phyloP scores from a whole-genome alignment of 2,888 invertebrate genomes.

The Eubasilissa splendida region DNA sequence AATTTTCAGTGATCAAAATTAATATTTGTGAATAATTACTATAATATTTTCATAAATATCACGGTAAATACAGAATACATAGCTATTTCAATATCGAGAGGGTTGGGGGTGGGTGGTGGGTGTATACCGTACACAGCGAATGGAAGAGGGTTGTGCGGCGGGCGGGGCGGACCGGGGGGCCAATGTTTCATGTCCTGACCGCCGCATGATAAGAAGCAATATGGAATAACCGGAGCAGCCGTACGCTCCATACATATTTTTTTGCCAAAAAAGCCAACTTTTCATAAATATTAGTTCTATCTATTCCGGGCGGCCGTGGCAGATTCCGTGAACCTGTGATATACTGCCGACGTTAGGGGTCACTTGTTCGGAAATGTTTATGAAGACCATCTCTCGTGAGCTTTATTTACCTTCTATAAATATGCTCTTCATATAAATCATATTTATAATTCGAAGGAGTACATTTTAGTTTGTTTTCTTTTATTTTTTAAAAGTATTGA shows the following conservation, averaged over 20 bases:
- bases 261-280: conserved; percentile 51
- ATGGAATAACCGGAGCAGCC: conserved; percentile 56
- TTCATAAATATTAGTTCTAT: conserved; percentile 57
- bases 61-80: too few species aligned
- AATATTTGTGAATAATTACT: too few species aligned
- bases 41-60: too few species aligned
- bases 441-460: not conserved
- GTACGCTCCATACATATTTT: conserved; percentile 57
- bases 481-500: too few species aligned
- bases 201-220: conserved; percentile 58
- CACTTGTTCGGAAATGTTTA: conserved; percentile 53
- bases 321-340: conserved; percentile 52
- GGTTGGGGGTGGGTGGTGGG: not conserved
- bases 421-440: conserved; percentile 33
- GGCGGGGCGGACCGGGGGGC: conserved; percentile 2
- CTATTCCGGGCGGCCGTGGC: conserved; percentile 50
- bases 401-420: conserved; percentile 27
- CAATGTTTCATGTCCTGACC: conserved; percentile 58
- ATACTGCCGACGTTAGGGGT: conserved; percentile 56
- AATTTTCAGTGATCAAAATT: too few species aligned
- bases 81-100: not conserved
- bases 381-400: conserved; percentile 16
- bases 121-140: too few species aligned
- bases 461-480: too few species aligned
- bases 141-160: not conserved